These are phyloP conservation scores for Simalia tracyae DNA, from an alignment of 2,797 vertebrate species.

Conservation along the genomic window DNA sequence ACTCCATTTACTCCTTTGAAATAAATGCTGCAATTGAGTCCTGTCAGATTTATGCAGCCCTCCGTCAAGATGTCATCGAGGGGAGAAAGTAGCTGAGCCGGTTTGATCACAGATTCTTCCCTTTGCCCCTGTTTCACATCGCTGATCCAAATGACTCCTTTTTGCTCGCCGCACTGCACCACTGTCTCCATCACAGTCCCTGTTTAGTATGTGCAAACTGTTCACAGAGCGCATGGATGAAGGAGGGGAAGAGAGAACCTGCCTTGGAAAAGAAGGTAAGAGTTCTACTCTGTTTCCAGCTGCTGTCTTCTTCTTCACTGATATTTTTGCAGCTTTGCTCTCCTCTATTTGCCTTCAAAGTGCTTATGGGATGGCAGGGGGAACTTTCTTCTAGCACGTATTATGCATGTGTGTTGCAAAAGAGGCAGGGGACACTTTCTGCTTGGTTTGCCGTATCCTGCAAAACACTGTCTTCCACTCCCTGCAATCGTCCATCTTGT, in stretches of 20 bases:
- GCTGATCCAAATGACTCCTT: conserved; percentile 13
- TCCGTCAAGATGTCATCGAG: conserved; percentile 5
- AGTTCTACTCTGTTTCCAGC: conserved; percentile 15
- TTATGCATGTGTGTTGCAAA: neutral
- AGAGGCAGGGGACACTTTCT: neutral
- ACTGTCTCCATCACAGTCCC: conserved; percentile 13
- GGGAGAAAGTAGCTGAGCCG: conserved; percentile 15
- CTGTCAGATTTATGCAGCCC: neutral
- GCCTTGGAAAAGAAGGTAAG: conserved; percentile 23
- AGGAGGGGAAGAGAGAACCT: conserved; percentile 5
- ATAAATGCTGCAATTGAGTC: neutral
- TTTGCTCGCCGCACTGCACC: neutral
- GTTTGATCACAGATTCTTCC: conserved; percentile 26
- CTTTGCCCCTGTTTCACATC: conserved; percentile 15
- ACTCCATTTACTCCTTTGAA: conserved; percentile 9
- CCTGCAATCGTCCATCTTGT: neutral
- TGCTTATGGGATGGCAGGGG: conserved; percentile 4
- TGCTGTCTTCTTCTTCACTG: conserved; percentile 1
- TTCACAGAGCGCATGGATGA: neutral
- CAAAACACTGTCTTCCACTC: neutral
- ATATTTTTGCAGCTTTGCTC: conserved; percentile 22
- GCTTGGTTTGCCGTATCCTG: neutral
- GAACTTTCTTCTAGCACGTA: neutral
- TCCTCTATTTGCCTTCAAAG: conserved; percentile 15
- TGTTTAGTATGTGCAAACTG: neutral